Evolutionary conservation across 1,140 invertebrate genomes (phyloP).

Genomic region (Holcopasites calliopsidis): DNA sequence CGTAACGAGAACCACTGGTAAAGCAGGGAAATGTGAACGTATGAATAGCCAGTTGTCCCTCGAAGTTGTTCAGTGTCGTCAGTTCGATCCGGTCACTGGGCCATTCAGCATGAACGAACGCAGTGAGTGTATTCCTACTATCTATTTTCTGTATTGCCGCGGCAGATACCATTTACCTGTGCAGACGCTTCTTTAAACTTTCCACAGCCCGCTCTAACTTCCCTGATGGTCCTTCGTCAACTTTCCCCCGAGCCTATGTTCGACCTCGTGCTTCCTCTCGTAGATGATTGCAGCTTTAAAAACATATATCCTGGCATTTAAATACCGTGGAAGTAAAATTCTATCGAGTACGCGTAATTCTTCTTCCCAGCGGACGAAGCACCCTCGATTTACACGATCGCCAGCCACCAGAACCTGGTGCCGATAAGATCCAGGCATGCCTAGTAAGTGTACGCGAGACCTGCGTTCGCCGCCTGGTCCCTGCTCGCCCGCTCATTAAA

Average conservation of each 20-base stretch:
- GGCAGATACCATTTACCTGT: not conserved
- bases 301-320: too few species aligned
- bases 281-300: too few species aligned
- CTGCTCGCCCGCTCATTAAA: not conserved
- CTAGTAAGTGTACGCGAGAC: conserved; percentile 65
- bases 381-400: conserved; percentile 68
- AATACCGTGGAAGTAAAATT: not conserved
- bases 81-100: conserved; percentile 77
- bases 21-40: conserved; percentile 65
- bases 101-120: conserved; percentile 76
- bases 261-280: too few species aligned
- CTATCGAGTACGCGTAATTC: not conserved
- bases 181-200: not conserved
- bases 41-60: conserved; percentile 72
- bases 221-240: not conserved
- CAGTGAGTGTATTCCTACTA: conserved; percentile 65
- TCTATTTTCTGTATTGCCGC: conserved; percentile 22
- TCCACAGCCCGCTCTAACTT: not conserved
- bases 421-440: conserved; percentile 69
- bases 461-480: not conserved
- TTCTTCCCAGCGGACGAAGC: conserved; percentile 34
- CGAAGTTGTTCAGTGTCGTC: conserved; percentile 75
- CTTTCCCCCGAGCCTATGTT: not conserved
- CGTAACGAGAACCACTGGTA: conserved; percentile 57
- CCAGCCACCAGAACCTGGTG: conserved; percentile 69